Conservation (phyloP, 1,140 invertebrate species). For the Drosophila elegans region DNA sequence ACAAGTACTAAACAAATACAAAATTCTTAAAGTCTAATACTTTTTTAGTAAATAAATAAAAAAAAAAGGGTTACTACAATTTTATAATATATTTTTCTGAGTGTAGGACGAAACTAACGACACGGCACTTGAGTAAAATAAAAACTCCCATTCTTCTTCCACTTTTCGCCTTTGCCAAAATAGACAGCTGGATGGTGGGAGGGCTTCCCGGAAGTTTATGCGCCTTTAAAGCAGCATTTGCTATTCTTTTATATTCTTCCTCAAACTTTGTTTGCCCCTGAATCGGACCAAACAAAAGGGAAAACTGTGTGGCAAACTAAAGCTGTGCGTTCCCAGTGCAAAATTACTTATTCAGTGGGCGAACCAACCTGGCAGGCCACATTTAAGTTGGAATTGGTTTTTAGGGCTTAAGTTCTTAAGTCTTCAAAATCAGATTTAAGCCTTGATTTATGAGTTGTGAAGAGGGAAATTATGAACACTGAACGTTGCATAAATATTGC, state of each 20-base stretch:
- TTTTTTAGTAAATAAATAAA: conserved; percentile 16
- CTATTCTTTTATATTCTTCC: conserved; percentile 8
- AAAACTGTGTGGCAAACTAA: conserved; percentile 34
- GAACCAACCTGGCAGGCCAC: neutral
- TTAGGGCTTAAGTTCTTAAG: conserved; percentile 45
- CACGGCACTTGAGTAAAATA: conserved; percentile 28
- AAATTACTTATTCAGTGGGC: conserved; percentile 40
- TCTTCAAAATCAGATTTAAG: conserved; percentile 46
- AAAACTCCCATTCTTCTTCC: conserved; percentile 15
- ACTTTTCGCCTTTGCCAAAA: conserved; percentile 24
- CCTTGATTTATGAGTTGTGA: conserved; percentile 50
- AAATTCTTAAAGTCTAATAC: too few species aligned
- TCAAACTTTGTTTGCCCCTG: conserved; percentile 23
- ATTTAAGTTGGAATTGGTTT: conserved; percentile 47
- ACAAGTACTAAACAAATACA: too few species aligned
- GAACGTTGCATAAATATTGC: conserved; percentile 13
- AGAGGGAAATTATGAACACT: conserved; percentile 17
- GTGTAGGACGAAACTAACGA: conserved; percentile 20
- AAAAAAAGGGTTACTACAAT: too few species aligned
- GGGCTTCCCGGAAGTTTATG: conserved; percentile 19
- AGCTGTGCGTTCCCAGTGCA: conserved; percentile 11
- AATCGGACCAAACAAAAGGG: conserved; percentile 30
- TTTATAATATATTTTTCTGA: neutral
- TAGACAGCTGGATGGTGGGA: conserved; percentile 19
- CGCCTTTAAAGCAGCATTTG: conserved; percentile 32